Evolutionary conservation across 2,113 vertebrate genomes (phyloP).

Genomic region (Nyctibius bracteatus): DNA sequence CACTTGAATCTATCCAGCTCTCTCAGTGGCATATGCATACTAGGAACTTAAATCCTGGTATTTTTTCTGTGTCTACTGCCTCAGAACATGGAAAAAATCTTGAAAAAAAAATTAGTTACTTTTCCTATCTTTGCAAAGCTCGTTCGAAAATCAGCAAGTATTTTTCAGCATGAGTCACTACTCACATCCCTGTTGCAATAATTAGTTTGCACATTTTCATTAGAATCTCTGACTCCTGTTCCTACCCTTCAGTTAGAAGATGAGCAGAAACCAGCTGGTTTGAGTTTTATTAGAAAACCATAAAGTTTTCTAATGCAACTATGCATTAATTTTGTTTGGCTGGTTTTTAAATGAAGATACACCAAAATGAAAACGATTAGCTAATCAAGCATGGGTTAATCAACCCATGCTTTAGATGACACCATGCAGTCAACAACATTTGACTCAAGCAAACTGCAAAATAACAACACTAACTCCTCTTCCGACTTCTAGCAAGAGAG

Average conservation of each 20-base stretch:
- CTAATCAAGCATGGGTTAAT: neutral
- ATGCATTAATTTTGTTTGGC: neutral
- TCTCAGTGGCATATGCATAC: neutral
- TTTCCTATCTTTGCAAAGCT: neutral
- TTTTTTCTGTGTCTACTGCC: neutral
- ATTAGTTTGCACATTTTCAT: slow-evolving; percentile 1
- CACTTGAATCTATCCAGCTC: neutral
- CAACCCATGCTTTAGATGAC: neutral
- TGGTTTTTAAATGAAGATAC: neutral
- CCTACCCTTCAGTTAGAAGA: neutral
- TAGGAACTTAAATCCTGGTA: neutral
- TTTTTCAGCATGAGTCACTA: slow-evolving; percentile 16
- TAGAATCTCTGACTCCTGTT: neutral
- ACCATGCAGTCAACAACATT: neutral
- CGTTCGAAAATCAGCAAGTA: neutral
- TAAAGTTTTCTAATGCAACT: neutral
- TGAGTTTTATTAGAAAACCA: neutral
- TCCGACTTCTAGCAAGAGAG: neutral
- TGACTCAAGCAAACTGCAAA: neutral
- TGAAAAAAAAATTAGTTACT: neutral
- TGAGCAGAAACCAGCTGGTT: neutral
- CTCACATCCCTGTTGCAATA: neutral
- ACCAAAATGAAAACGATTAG: neutral
- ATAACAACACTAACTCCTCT: neutral
- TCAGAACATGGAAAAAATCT: neutral